A percentile compares a stretch with the other conserved stretches of the same genome.
These are phyloP conservation scores for Nomada lathburiana DNA, from an alignment of 2,888 invertebrate species.

Conservation along the genomic window DNA sequence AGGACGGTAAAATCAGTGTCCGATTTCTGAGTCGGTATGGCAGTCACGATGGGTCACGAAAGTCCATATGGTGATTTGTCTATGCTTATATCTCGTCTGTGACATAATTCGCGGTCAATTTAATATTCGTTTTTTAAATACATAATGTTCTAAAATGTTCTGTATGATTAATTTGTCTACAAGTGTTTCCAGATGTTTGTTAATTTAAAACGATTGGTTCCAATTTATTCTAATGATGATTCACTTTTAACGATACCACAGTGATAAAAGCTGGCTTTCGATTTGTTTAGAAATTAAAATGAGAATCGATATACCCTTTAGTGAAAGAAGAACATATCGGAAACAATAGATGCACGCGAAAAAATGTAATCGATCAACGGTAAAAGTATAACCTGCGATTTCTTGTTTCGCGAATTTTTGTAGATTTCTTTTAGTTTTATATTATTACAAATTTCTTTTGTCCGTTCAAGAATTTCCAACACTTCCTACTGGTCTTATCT, in stretches of 20 bases:
- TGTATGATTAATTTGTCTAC: too few species aligned
- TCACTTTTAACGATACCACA: not conserved
- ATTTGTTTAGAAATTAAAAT: not conserved
- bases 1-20: too few species aligned
- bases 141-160: too few species aligned
- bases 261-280: not conserved
- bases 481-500: constrained; percentile 7
- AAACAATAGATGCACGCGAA: constrained; percentile 40
- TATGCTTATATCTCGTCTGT: too few species aligned
- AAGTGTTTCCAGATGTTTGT: too few species aligned
- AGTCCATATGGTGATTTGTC: too few species aligned
- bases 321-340: constrained; percentile 38
- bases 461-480: constrained; percentile 17
- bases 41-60: too few species aligned
- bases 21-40: too few species aligned
- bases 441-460: constrained; percentile 46
- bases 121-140: too few species aligned
- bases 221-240: too few species aligned
- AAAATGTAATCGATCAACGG: constrained; percentile 56
- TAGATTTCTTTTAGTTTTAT: constrained; percentile 49
- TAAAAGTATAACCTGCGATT: constrained; percentile 53
- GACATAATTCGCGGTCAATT: too few species aligned
- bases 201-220: too few species aligned
- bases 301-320: constrained; percentile 24
- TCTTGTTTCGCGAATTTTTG: constrained; percentile 47